Evolutionary conservation across 2,888 invertebrate genomes (phyloP), one percentile per base, ranked within the genome.

Genomic region (Mythimna impura): DNA sequence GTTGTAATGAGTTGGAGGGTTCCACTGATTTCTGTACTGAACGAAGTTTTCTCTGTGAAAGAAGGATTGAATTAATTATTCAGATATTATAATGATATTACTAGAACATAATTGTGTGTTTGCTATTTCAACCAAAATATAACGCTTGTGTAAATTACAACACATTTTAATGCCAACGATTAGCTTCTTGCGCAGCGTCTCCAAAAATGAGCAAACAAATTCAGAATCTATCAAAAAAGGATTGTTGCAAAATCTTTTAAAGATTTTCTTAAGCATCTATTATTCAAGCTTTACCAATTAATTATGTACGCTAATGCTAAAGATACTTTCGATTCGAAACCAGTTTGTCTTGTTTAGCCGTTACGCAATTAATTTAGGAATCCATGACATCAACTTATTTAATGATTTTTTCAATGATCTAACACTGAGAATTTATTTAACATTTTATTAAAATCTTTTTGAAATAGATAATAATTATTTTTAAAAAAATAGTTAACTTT

Each of bases 41-140:
- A 66, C 98, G 97, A 63, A 97, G 96, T 91, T 98, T 98, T 84
- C 98, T 96, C 97, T 97, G 93, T 47, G 79, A 92, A 55, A 89
- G 70, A 86, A 83, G 67, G 77, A n/a, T 62, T 30, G 2, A 40
- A 43, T 68, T 66, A 66, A n/a, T 60, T 17, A 40, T 40, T n/a
- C 7, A 14, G 40, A 61, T 17, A 47, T 47, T 47, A 17, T 47
- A 47, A 47, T 47, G 47, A 20, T 47, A 20, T 47, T 47, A 47
- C 47, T 20, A 47, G 17, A 47, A 47, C 17, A 17, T 47, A 47
- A 47, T 47, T 47, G 1, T 7, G 17, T 7, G 6, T 47, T 47
- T 47, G 47, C 7, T 47, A 6, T 47, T 47, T 57, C 30, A 17
- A 57, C 1, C 8, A 1, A 30, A 57, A 57, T 8, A 52, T 5